These are phyloP conservation scores for Podilymbus podiceps DNA, from an alignment of 2,113 vertebrate genomes.

Conservation along the genomic window DNA sequence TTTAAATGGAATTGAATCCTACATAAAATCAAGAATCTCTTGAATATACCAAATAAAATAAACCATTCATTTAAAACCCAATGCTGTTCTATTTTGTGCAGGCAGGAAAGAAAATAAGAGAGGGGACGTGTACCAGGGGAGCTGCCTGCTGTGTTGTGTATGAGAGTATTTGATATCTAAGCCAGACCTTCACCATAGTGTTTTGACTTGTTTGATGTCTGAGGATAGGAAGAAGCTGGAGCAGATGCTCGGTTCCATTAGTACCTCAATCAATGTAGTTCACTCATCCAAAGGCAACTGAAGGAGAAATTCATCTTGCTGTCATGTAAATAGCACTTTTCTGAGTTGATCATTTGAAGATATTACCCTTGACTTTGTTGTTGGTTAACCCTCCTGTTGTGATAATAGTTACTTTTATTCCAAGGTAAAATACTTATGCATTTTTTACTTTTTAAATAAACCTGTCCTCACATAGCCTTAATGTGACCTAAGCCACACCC, in stretches of 20 bases:
- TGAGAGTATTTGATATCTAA: rapidly evolving
- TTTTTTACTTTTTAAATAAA: not conserved
- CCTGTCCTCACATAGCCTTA: not conserved
- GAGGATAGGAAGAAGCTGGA: not conserved
- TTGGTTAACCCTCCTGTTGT: not conserved
- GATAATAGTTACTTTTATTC: not conserved
- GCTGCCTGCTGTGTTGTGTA: not conserved
- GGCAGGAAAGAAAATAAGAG: not conserved
- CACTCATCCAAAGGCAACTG: not conserved
- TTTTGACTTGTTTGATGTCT: not conserved
- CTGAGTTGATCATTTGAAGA: not conserved
- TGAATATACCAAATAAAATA: not conserved
- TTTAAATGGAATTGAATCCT: not conserved
- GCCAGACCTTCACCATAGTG: not conserved
- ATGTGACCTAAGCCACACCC: not conserved
- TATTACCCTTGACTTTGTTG: not conserved
- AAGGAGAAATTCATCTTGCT: not conserved
- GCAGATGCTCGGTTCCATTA: not conserved
- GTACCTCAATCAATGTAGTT: not conserved
- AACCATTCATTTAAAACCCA: not conserved
- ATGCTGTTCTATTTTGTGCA: not conserved
- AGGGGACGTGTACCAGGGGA: not conserved
- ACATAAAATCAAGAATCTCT: not conserved
- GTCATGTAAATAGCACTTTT: not conserved
- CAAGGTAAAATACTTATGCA: not conserved